Conservation (phyloP, 1,140 invertebrate genomes). For the Pseudomyrmex pallidus region DNA sequence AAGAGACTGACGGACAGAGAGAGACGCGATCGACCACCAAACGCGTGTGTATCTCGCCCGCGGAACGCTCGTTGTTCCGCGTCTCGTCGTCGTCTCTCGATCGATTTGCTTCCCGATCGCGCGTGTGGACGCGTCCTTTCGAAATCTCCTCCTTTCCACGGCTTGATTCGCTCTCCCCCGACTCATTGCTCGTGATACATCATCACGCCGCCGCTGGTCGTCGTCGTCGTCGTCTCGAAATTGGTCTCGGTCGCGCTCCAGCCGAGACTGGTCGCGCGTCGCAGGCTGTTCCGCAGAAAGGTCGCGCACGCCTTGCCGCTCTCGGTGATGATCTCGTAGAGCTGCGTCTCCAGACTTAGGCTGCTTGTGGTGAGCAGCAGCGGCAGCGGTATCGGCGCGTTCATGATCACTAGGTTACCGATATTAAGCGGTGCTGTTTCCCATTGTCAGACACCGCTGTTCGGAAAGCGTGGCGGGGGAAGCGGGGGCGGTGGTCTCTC, state of each 20-base stretch:
- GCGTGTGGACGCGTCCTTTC: neutral
- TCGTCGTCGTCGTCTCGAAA: conserved; percentile 47
- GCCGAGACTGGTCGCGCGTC: conserved; percentile 65
- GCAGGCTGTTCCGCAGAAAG: conserved; percentile 85
- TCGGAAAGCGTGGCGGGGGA: conserved; percentile 89
- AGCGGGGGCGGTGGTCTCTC: conserved; percentile 88
- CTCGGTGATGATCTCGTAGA: conserved; percentile 85
- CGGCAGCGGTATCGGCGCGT: conserved; percentile 81
- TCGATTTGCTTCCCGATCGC: neutral
- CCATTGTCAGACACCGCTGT: conserved; percentile 90
- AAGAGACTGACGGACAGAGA: conserved; percentile 19
- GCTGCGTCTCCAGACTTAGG: conserved; percentile 84
- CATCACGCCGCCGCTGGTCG: conserved; percentile 5
- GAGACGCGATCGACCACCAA: conserved; percentile 19
- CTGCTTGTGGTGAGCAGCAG: conserved; percentile 78
- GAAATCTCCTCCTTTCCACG: neutral
- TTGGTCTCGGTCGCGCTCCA: conserved; percentile 61
- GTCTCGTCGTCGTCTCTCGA: neutral
- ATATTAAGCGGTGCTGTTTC: conserved; percentile 86
- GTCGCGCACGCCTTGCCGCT: conserved; percentile 86
- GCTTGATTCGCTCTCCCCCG: neutral
- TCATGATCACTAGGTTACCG: conserved; percentile 83
- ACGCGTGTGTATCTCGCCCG: neutral
- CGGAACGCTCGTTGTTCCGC: neutral
- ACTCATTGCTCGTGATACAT: conserved; percentile 27